Evolutionary conservation across 2,113 vertebrate genomes (phyloP).

Genomic region (Clarias magur): DNA sequence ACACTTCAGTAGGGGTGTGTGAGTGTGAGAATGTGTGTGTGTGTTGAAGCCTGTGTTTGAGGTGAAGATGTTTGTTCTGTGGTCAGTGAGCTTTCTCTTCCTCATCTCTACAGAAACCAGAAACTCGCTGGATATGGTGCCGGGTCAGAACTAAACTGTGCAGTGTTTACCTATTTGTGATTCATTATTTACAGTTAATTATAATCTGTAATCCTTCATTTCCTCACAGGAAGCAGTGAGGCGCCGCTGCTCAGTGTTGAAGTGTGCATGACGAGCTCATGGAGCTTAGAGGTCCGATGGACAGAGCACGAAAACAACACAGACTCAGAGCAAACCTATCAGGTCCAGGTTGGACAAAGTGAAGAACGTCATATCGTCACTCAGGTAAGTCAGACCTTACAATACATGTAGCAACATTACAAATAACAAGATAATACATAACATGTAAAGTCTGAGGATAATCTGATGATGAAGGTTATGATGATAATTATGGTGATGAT

Average conservation of each 20-base stretch:
- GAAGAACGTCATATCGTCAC: not conserved
- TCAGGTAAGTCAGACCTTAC: not conserved
- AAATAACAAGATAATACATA: not conserved
- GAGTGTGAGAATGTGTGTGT: not conserved
- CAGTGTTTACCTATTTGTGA: not conserved
- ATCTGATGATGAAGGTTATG: not conserved
- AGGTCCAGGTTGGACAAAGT: not conserved
- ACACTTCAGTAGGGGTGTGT: not conserved
- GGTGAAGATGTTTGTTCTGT: not conserved
- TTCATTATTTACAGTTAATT: not conserved
- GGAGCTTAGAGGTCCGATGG: constrained; percentile 27
- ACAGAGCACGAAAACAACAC: not conserved
- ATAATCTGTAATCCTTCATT: not conserved
- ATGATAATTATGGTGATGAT: not conserved
- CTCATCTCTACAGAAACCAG: not conserved
- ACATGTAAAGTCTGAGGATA: too few species aligned
- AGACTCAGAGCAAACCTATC: not conserved
- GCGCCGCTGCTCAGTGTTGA: not conserved
- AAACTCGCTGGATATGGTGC: not conserved
- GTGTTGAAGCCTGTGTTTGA: not conserved
- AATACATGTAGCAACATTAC: not conserved
- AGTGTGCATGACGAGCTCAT: constrained; percentile 1
- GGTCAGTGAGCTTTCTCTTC: constrained; percentile 1
- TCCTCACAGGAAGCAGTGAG: not conserved
- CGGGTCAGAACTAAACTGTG: not conserved